These are phyloP conservation scores for Hippocampus barbouri DNA, from an alignment of 2,113 vertebrate species.

Conservation along the genomic window DNA sequence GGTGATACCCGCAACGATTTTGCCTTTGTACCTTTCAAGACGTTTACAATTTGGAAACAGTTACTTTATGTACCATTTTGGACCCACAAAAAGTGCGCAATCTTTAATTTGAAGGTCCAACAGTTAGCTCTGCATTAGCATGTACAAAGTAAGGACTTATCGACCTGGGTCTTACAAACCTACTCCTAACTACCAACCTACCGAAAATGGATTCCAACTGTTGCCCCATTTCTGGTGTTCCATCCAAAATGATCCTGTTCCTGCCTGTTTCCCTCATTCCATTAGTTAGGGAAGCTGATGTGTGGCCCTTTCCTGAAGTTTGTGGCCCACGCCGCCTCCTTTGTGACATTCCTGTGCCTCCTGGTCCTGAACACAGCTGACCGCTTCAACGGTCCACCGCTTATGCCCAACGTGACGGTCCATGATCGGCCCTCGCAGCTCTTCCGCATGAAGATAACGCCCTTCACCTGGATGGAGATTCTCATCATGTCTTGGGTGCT, in stretches of 20 bases:
- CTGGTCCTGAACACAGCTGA: constrained; percentile 93
- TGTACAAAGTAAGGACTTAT: neutral
- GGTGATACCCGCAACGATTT: neutral
- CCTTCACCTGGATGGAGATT: constrained; percentile 95
- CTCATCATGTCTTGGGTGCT: constrained; percentile 96
- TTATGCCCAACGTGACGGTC: constrained; percentile 88
- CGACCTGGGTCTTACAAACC: no score
- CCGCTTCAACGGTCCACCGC: constrained; percentile 87
- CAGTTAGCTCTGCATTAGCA: neutral
- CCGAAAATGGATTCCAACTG: neutral
- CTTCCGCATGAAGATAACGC: constrained; percentile 93
- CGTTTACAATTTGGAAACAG: neutral
- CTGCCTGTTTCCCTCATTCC: neutral
- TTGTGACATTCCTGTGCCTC: constrained; percentile 89
- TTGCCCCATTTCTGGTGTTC: neutral
- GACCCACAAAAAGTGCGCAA: neutral
- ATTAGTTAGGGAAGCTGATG: constrained; percentile 88
- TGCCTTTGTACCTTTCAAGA: neutral
- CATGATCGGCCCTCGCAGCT: constrained; percentile 86
- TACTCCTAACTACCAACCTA: no score
- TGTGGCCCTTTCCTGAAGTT: constrained; percentile 94
- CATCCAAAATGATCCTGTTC: neutral
- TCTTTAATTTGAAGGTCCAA: neutral
- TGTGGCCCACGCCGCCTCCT: constrained; percentile 92
- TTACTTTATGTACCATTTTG: neutral